phyloP scores from a whole-genome alignment of 2,797 vertebrate species.

The Pyrocephalus nanus region DNA sequence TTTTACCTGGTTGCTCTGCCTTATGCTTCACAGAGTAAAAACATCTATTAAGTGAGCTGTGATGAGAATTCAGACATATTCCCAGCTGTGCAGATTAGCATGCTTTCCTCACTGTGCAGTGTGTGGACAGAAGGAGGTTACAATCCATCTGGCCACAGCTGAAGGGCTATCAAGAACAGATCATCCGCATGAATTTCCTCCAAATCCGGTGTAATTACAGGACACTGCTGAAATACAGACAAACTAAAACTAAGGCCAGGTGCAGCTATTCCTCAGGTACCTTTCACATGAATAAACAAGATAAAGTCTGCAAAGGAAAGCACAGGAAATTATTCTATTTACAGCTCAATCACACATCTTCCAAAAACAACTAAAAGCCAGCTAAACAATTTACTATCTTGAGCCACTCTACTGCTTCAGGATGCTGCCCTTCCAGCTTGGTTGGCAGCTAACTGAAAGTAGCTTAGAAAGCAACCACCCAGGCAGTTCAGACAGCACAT shows the following conservation, averaged over 20 bases:
- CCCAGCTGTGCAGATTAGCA: background rate
- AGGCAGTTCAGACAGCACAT: slow-evolving; percentile 18
- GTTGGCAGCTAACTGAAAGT: slow-evolving; percentile 44
- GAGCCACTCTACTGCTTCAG: slow-evolving; percentile 60
- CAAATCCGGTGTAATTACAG: slow-evolving; percentile 26
- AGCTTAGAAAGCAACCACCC: slow-evolving; percentile 45
- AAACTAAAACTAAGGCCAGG: slow-evolving; percentile 26
- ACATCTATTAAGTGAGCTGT: background rate
- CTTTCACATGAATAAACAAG: slow-evolving; percentile 53
- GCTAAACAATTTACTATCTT: slow-evolving; percentile 64
- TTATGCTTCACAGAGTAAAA: background rate
- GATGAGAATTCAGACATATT: background rate
- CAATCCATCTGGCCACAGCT: background rate
- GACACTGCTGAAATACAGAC: background rate
- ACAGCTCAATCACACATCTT: slow-evolving; percentile 60
- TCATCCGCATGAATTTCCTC: slow-evolving; percentile 42
- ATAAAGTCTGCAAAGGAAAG: slow-evolving; percentile 46
- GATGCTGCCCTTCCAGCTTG: slow-evolving; percentile 60
- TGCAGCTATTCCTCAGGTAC: slow-evolving; percentile 41
- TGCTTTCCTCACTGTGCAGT: background rate
- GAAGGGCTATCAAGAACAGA: slow-evolving; percentile 31
- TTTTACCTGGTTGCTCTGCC: background rate
- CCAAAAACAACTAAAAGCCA: slow-evolving; percentile 64
- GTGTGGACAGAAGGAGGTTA: background rate
- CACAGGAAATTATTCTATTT: slow-evolving; percentile 61